Conservation (phyloP, 2,888 invertebrate genomes). For the Augochlorella aurata region DNA sequence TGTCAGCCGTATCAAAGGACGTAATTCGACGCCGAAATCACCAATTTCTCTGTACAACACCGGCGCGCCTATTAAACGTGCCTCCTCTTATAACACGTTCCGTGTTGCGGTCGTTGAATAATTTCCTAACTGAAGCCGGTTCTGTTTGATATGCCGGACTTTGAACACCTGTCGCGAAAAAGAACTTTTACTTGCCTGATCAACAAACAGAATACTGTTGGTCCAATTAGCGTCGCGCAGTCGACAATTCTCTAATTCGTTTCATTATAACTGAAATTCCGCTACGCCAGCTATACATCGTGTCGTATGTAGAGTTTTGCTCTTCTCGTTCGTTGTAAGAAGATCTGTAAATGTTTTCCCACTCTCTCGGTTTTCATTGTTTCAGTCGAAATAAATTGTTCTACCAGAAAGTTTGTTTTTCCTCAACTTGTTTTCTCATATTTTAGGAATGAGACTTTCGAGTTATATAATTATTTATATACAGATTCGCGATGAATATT, state of each 20-base stretch:
- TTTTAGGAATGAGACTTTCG: too few relatives aligned
- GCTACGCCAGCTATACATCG: neutral
- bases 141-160: neutral
- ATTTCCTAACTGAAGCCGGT: neutral
- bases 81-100: neutral
- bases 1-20: conserved; percentile 50
- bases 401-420: too few relatives aligned
- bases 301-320: too few relatives aligned
- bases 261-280: neutral
- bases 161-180: neutral
- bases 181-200: neutral
- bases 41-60: conserved; percentile 29
- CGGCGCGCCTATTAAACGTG: conserved; percentile 29
- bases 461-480: too few relatives aligned
- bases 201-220: neutral
- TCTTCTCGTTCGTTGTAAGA: neutral
- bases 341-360: neutral
- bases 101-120: neutral
- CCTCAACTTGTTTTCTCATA: too few relatives aligned
- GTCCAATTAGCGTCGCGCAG: neutral
- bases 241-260: neutral
- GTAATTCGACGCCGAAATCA: conserved; percentile 47
- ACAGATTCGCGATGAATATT: too few relatives aligned
- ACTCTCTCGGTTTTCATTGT: too few relatives aligned
- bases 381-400: too few relatives aligned